A percentile compares a stretch with the other conserved stretches of the same genome.
Evolutionary conservation across 2,113 vertebrate species (phyloP).

Genomic region (Eolophus roseicapilla): DNA sequence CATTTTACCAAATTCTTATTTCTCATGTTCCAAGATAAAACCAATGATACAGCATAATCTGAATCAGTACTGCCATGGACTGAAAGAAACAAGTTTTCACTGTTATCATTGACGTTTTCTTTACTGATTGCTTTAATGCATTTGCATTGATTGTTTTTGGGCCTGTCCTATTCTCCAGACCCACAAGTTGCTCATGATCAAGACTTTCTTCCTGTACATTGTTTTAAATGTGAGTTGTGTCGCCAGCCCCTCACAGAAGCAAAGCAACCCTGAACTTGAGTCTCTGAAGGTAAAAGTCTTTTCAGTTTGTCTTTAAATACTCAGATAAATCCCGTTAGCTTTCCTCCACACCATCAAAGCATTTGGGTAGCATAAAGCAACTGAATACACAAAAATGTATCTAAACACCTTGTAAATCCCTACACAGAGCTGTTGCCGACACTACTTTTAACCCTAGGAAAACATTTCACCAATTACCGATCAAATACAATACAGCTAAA

Average conservation of each 20-base stretch:
- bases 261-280: conserved; percentile 31
- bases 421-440: conserved; percentile 62
- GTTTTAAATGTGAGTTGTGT: not conserved
- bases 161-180: not conserved
- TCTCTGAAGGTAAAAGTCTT: conserved; percentile 57
- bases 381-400: conserved; percentile 69
- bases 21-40: not conserved
- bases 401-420: conserved; percentile 72
- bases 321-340: conserved; percentile 58
- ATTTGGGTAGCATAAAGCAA: conserved; percentile 68
- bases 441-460: conserved; percentile 71
- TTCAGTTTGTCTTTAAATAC: conserved; percentile 58
- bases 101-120: not conserved
- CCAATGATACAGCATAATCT: not conserved
- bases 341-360: conserved; percentile 62
- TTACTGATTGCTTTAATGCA: not conserved
- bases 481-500: conserved; percentile 77
- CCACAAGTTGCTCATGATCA: not conserved
- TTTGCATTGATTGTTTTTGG: not conserved
- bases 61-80: not conserved
- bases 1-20: not conserved
- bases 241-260: not conserved
- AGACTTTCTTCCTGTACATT: fast-evolving
- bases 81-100: not conserved
- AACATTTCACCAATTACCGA: conserved; percentile 77